phyloP scores from a whole-genome alignment of 2,888 invertebrate genomes.

The Lochmaea crataegi region DNA sequence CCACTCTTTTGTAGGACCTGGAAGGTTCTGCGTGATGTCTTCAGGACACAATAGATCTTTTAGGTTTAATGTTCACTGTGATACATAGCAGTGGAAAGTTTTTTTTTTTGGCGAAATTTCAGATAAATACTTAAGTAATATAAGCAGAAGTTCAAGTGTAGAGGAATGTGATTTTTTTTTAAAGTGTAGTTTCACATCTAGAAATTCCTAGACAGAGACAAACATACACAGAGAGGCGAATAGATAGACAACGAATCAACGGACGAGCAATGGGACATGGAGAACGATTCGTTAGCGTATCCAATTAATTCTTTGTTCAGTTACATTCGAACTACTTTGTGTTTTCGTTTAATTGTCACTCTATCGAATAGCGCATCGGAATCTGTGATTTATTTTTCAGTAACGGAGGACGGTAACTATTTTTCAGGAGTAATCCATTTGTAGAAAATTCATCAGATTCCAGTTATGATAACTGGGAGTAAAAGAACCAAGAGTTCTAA shows the following conservation, averaged over 20 bases:
- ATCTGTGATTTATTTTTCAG: constrained; percentile 35
- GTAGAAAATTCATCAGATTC: not conserved
- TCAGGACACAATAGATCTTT: too few relatives aligned
- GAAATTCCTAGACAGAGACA: constrained; percentile 8
- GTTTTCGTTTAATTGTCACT: constrained; percentile 41
- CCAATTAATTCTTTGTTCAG: constrained; percentile 45
- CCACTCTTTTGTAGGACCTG: too few relatives aligned
- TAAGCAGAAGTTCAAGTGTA: too few relatives aligned
- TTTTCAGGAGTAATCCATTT: not conserved
- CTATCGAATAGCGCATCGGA: constrained; percentile 27
- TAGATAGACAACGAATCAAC: constrained; percentile 25
- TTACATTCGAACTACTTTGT: constrained; percentile 34
- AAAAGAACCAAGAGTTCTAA: too few relatives aligned
- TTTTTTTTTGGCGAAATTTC: too few relatives aligned
- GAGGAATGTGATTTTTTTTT: not conserved
- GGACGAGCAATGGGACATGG: constrained; percentile 30
- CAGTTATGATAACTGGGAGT: not conserved
- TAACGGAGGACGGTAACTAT: constrained; percentile 2
- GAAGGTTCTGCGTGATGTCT: too few relatives aligned
- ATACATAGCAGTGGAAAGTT: too few relatives aligned
- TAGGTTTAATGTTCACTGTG: too few relatives aligned
- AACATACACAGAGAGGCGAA: constrained; percentile 22
- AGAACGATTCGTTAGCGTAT: constrained; percentile 41
- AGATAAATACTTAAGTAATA: too few relatives aligned
- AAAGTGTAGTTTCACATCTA: constrained; percentile 3